Conservation (phyloP, 1,140 invertebrate genomes). For the Ylistrum balloti region DNA sequence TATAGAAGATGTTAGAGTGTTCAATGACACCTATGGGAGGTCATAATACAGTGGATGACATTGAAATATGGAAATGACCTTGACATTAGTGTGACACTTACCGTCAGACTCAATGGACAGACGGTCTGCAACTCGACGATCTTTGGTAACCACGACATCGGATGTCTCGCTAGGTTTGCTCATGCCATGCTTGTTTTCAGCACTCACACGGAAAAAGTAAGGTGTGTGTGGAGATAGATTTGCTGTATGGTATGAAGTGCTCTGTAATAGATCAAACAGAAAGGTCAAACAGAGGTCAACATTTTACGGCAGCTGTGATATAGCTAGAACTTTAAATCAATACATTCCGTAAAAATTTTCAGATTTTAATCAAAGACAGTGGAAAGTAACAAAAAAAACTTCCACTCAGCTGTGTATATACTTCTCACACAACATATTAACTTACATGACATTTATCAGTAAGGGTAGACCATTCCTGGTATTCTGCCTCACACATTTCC, state of each 20-base stretch:
- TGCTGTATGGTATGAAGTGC: conserved; percentile 84
- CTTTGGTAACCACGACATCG: conserved; percentile 71
- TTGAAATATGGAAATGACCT: background rate
- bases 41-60: background rate
- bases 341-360: conserved; percentile 97
- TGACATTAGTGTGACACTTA: conserved; percentile 57
- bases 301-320: no score
- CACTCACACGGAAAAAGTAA: conserved; percentile 99
- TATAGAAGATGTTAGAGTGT: background rate
- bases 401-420: no score
- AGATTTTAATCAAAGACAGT: conserved; percentile 92
- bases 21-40: background rate
- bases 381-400: no score
- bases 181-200: conserved; percentile 97
- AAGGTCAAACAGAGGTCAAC: no score
- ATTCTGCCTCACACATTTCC: conserved; percentile 85
- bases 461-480: conserved; percentile 79
- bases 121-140: conserved; percentile 63
- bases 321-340: conserved; percentile 88
- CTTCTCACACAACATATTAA: conserved; percentile 79
- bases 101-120: conserved; percentile 75
- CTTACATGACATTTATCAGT: conserved; percentile 83
- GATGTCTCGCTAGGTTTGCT: conserved; percentile 89
- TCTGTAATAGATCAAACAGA: conserved; percentile 84
- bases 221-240: conserved; percentile 86